Conservation (phyloP, 2,888 invertebrate species). For the Metopia argyrocephala region DNA sequence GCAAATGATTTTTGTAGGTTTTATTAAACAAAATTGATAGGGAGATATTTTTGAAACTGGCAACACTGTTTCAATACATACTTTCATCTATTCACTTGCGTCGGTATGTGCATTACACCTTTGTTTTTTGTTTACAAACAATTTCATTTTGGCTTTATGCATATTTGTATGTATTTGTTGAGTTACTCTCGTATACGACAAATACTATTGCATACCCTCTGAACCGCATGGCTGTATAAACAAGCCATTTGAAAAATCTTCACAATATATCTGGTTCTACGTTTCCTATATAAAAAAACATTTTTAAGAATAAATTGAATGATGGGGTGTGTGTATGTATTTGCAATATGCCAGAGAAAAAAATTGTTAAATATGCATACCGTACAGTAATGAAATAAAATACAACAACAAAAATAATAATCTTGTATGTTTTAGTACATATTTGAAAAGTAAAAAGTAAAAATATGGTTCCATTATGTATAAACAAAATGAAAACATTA, state of each 20-base stretch:
- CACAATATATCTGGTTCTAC: conserved; percentile 44
- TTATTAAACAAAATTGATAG: no score
- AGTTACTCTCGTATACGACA: background rate
- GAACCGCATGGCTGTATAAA: background rate
- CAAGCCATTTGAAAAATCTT: conserved; percentile 38
- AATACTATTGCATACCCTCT: background rate
- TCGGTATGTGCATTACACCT: no score
- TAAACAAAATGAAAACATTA: no score
- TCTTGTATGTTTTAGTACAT: background rate
- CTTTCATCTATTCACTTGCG: no score
- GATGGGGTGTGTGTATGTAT: conserved; percentile 54
- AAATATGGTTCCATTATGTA: no score
- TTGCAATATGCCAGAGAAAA: conserved; percentile 47
- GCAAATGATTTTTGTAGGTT: no score
- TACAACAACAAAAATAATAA: background rate
- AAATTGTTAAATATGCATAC: conserved; percentile 5
- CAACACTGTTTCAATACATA: no score
- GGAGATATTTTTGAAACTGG: no score
- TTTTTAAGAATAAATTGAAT: conserved; percentile 27
- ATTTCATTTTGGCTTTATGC: no score
- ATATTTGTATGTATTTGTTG: background rate
- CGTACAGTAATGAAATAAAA: background rate
- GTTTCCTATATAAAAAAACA: conserved; percentile 2
- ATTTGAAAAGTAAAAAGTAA: background rate
- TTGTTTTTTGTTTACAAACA: no score